Evolutionary conservation across 2,888 invertebrate species (phyloP).

Genomic region (Caenorhabditis virilis): DNA sequence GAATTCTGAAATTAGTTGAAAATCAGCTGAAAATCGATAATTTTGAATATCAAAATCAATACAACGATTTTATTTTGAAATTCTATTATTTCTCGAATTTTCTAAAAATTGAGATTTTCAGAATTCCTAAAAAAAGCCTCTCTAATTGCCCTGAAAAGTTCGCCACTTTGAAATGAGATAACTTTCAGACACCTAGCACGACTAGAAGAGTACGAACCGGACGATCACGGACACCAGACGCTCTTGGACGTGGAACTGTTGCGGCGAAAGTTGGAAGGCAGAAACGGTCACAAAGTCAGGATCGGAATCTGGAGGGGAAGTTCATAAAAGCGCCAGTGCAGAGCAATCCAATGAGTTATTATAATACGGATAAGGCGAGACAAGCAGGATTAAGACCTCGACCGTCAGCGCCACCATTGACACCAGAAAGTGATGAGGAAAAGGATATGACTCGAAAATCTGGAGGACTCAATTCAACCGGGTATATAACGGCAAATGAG

Average conservation of each 20-base stretch:
- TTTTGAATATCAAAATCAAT: too few relatives aligned
- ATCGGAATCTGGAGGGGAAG: background rate
- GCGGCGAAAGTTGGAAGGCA: background rate
- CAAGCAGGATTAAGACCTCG: constrained; percentile 7
- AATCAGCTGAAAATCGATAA: too few relatives aligned
- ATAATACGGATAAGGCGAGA: background rate
- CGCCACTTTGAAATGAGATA: too few relatives aligned
- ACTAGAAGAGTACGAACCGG: too few relatives aligned
- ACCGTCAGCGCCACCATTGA: constrained; percentile 36
- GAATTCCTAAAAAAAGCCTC: too few relatives aligned
- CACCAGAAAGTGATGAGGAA: constrained; percentile 9
- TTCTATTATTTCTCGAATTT: too few relatives aligned
- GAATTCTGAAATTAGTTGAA: too few relatives aligned
- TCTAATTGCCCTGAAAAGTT: too few relatives aligned
- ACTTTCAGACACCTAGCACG: constrained; percentile 5
- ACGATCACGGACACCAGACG: constrained; percentile 20
- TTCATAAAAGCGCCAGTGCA: background rate
- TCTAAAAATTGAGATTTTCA: too few relatives aligned
- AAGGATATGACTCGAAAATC: background rate
- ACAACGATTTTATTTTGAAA: too few relatives aligned
- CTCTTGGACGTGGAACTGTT: background rate
- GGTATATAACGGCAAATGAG: constrained; percentile 24
- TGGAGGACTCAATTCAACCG: constrained; percentile 3
- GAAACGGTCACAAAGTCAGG: background rate
- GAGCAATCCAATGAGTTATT: background rate